These are phyloP conservation scores for Scartelaos histophorus DNA, from an alignment of 2,113 vertebrate genomes.

Conservation along the genomic window DNA sequence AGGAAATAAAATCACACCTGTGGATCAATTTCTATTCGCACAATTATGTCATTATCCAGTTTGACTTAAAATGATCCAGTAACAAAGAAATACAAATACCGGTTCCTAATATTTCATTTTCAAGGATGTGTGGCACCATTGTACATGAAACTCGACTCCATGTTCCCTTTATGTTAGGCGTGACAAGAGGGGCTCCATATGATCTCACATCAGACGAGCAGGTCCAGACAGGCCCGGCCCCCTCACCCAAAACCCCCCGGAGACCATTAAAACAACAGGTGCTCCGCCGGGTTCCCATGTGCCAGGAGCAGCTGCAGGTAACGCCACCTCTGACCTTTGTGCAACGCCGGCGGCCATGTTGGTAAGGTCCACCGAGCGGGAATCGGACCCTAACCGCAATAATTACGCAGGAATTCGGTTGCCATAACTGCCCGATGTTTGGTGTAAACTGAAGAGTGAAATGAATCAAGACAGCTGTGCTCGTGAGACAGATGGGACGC, in stretches of 20 bases:
- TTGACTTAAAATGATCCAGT: background rate
- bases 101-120: constrained; percentile 1
- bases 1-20: no score
- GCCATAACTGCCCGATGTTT: constrained; percentile 25
- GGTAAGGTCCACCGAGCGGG: constrained; percentile 8
- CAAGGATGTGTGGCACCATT: constrained; percentile 14
- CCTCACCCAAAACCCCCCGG: constrained; percentile 17
- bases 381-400: constrained; percentile 23
- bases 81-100: background rate
- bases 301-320: constrained; percentile 52
- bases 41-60: no score
- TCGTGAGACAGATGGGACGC: constrained; percentile 47
- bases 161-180: constrained; percentile 10
- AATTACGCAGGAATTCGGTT: constrained; percentile 17
- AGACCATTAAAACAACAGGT: constrained; percentile 62
- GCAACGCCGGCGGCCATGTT: constrained; percentile 6
- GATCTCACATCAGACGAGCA: constrained; percentile 47
- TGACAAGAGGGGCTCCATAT: constrained; percentile 32
- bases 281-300: constrained; percentile 29
- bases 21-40: no score
- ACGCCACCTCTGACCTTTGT: constrained; percentile 13
- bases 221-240: constrained; percentile 38
- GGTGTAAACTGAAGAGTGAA: constrained; percentile 25
- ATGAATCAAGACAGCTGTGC: constrained; percentile 45
- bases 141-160: constrained; percentile 22